Conservation (phyloP, 2,113 vertebrate species). For the Oryzias celebensis region DNA sequence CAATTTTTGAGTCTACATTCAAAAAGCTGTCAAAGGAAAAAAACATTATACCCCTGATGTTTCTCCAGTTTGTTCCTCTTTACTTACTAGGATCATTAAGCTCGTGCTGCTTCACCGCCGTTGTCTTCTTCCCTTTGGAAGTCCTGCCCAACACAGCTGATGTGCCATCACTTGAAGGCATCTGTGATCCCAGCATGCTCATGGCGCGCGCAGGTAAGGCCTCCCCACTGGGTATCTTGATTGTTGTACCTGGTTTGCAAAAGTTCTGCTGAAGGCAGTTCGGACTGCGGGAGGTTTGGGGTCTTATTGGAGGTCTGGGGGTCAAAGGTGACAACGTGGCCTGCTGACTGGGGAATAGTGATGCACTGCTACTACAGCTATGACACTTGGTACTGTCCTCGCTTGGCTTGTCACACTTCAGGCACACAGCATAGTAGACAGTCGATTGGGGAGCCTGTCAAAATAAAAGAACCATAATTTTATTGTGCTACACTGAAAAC, state of each 20-base stretch:
- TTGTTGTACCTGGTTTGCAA: conserved; percentile 73
- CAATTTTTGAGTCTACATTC: no score
- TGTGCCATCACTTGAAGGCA: conserved; percentile 80
- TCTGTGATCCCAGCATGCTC: conserved; percentile 71
- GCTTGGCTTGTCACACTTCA: conserved; percentile 79
- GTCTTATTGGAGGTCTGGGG: conserved; percentile 83
- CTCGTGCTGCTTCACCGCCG: conserved; percentile 74
- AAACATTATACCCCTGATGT: no score
- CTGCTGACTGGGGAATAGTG: conserved; percentile 73
- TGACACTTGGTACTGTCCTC: conserved; percentile 82
- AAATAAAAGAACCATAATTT: neutral
- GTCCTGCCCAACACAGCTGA: conserved; percentile 54
- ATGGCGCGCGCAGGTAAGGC: conserved; percentile 64
- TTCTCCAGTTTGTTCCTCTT: no score
- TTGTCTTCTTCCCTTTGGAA: conserved; percentile 74
- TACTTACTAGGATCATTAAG: conserved; percentile 94
- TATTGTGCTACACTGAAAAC: no score
- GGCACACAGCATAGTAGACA: conserved; percentile 77
- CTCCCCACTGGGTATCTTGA: conserved; percentile 64
- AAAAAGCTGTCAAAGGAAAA: no score
- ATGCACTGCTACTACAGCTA: conserved; percentile 75
- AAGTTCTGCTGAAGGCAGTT: conserved; percentile 81
- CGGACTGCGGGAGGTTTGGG: conserved; percentile 77
- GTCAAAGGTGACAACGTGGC: conserved; percentile 74
- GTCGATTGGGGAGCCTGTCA: conserved; percentile 74